Conservation (phyloP, 2,113 vertebrate genomes). For the Labeo rohita region DNA sequence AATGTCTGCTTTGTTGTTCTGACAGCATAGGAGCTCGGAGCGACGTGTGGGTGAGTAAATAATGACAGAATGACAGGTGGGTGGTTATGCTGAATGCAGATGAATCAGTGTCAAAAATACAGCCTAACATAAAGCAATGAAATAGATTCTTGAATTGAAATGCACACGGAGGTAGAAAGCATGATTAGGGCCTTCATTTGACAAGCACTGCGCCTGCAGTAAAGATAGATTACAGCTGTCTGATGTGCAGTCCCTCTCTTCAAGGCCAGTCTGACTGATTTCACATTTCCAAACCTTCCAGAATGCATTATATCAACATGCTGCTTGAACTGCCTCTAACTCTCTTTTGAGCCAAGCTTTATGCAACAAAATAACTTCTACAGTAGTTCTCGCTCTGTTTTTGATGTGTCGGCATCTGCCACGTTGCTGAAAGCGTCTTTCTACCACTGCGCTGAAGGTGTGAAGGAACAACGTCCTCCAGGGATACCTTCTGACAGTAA, state of each 20-base stretch:
- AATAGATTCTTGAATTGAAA: background rate
- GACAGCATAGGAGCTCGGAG: background rate
- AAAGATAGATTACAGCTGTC: slow-evolving; percentile 11
- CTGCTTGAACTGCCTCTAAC: background rate
- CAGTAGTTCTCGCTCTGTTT: background rate
- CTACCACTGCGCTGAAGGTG: slow-evolving; percentile 1
- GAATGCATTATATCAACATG: background rate
- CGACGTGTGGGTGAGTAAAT: background rate
- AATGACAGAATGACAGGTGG: slow-evolving; percentile 12
- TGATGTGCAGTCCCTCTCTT: background rate
- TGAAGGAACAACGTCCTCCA: background rate
- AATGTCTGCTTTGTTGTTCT: background rate
- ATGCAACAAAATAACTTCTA: background rate
- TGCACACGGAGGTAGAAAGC: background rate
- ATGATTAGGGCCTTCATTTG: slow-evolving; percentile 2
- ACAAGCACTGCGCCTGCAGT: background rate
- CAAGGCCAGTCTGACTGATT: slow-evolving; percentile 12
- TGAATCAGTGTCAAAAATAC: slow-evolving; percentile 28
- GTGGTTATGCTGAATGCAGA: slow-evolving; percentile 19
- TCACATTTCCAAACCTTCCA: background rate
- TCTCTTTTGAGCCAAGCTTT: slow-evolving; percentile 1
- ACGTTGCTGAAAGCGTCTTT: background rate
- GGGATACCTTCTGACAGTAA: slow-evolving; percentile 10
- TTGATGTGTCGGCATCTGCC: background rate
- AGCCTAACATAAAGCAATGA: background rate